A percentile compares a stretch with the other conserved stretches of the same genome.
phyloP scores from a whole-genome alignment of 2,797 vertebrate genomes.

The Dipus sagitta region DNA sequence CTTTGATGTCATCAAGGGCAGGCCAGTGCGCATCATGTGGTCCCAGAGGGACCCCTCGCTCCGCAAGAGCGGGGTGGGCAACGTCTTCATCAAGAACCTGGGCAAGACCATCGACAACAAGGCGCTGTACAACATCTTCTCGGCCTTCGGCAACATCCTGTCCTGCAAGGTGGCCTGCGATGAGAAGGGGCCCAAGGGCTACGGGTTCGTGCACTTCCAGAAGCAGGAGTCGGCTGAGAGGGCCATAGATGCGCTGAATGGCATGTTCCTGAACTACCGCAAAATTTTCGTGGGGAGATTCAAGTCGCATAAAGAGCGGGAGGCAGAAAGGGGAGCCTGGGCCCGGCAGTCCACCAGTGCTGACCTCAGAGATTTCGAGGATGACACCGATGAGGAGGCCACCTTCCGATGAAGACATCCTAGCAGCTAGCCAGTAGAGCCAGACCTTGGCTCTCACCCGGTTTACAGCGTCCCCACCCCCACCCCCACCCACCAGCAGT shows the following conservation, averaged over 20 bases:
- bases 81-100: constrained; percentile 84
- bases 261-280: constrained; percentile 83
- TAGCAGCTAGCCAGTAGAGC: constrained; percentile 71
- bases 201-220: constrained; percentile 82
- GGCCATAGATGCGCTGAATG: constrained; percentile 81
- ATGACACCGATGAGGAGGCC: constrained; percentile 78
- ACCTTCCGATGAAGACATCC: constrained; percentile 73
- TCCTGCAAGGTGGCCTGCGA: constrained; percentile 83
- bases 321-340: constrained; percentile 80
- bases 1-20: constrained; percentile 81
- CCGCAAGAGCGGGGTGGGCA: constrained; percentile 81
- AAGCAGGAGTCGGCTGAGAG: constrained; percentile 79
- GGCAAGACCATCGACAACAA: constrained; percentile 83
- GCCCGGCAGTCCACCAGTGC: constrained; percentile 77
- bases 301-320: constrained; percentile 81
- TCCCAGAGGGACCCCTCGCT: constrained; percentile 82
- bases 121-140: constrained; percentile 83
- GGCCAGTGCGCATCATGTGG: constrained; percentile 83
- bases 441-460: constrained; percentile 69
- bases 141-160: constrained; percentile 80
- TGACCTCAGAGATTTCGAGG: constrained; percentile 74
- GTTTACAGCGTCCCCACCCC: constrained; percentile 70
- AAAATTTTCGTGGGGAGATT: constrained; percentile 82
- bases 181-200: constrained; percentile 82
- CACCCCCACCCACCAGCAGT: constrained; percentile 75